A percentile compares a stretch with the other conserved stretches of the same genome.
These are phyloP conservation scores for Hypothenemus hampei DNA, from an alignment of 1,140 invertebrate genomes.

Conservation along the genomic window DNA sequence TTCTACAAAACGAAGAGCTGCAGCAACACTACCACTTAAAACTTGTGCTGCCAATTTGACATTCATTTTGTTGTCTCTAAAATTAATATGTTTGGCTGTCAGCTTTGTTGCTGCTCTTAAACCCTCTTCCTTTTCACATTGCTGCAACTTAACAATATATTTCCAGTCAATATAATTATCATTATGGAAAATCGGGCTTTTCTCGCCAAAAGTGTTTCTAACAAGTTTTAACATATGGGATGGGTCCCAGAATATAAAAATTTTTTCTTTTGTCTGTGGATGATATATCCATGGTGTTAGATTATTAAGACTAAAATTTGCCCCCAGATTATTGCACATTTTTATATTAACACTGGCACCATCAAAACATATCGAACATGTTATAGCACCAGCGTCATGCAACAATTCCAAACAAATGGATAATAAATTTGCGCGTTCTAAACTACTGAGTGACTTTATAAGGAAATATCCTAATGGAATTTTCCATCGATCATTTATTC, in stretches of 20 bases:
- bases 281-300: constrained; percentile 33
- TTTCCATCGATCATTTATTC: constrained; percentile 39
- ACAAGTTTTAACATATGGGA: constrained; percentile 36
- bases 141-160: constrained; percentile 26
- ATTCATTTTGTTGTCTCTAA: no score
- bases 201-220: constrained; percentile 29
- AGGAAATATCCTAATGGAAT: constrained; percentile 43
- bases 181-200: constrained; percentile 15
- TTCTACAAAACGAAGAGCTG: constrained; percentile 25
- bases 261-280: constrained; percentile 24
- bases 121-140: constrained; percentile 27
- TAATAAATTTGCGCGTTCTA: constrained; percentile 33
- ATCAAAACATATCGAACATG: constrained; percentile 42
- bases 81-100: constrained; percentile 31
- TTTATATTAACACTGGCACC: constrained; percentile 33
- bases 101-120: constrained; percentile 28
- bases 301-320: constrained; percentile 28
- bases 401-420: constrained; percentile 27
- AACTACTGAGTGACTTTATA: constrained; percentile 28
- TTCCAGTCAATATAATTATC: constrained; percentile 21
- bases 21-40: constrained; percentile 27
- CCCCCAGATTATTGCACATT: constrained; percentile 30
- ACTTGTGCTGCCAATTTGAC: no score
- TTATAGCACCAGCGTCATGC: constrained; percentile 23
- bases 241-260: constrained; percentile 29